These are phyloP conservation scores for Pocillopora meandrina DNA, from an alignment of 92 coral and sea anemone genomes.

Conservation along the genomic window DNA sequence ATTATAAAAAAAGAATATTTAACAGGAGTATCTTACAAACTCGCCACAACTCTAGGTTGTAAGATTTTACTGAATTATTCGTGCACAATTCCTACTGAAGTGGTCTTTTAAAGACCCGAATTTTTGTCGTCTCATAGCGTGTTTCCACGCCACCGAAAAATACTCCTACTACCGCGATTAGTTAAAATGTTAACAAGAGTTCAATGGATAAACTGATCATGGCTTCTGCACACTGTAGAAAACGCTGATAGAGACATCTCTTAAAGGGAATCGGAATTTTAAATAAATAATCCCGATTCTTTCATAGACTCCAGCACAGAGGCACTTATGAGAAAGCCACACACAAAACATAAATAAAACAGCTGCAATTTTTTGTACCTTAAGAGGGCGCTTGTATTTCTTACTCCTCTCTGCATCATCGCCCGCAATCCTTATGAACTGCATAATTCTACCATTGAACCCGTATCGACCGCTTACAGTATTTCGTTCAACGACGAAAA, in stretches of 20 bases:
- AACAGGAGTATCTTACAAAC: not conserved
- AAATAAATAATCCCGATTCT: not conserved
- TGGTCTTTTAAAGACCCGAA: no score
- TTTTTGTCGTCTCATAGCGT: no score
- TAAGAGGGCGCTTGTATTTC: constrained; percentile 23
- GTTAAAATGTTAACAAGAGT: no score
- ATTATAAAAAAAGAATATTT: no score
- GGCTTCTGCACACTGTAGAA: not conserved
- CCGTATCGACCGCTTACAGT: not conserved
- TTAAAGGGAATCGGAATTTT: not conserved
- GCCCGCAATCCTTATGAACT: constrained; percentile 45
- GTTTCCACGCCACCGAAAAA: no score
- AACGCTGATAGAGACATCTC: not conserved
- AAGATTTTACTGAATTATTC: no score
- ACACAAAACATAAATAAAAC: constrained; percentile 3
- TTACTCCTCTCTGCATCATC: constrained; percentile 25
- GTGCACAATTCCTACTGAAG: no score
- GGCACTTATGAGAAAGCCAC: constrained; percentile 13
- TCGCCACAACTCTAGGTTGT: not conserved
- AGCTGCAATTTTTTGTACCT: constrained; percentile 11
- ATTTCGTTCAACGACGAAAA: not conserved
- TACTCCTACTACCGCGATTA: no score
- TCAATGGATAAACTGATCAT: no score
- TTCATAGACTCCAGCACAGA: not conserved
- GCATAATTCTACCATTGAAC: not conserved